Conservation (phyloP, 2,888 invertebrate genomes). For the Polydrusus tereticollis region DNA sequence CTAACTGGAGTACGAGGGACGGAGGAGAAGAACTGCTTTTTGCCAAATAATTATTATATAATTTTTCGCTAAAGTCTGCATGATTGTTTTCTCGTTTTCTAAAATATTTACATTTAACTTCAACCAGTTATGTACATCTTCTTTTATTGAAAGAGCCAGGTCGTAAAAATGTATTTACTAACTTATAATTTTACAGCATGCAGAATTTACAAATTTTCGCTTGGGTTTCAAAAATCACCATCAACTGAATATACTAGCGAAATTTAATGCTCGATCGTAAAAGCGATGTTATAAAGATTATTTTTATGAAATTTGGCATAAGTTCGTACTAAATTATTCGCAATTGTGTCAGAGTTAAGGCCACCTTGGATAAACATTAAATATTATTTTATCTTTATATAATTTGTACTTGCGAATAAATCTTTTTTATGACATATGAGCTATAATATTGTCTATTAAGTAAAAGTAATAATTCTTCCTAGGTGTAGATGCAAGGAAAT, state of each 20-base stretch:
- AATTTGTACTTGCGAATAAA: too few species aligned
- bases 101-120: neutral
- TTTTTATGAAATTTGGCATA: slow-evolving; percentile 24
- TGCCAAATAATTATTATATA: too few species aligned
- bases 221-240: slow-evolving; percentile 1
- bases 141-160: neutral
- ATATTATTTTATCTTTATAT: neutral
- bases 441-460: too few species aligned
- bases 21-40: neutral
- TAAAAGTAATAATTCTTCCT: too few species aligned
- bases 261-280: slow-evolving; percentile 3
- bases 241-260: slow-evolving; percentile 4
- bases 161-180: slow-evolving; percentile 4
- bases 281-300: slow-evolving; percentile 24
- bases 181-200: neutral
- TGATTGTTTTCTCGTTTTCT: too few species aligned
- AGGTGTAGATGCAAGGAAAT: too few species aligned
- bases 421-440: too few species aligned
- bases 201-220: neutral
- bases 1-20: neutral
- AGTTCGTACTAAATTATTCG: slow-evolving; percentile 16
- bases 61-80: too few species aligned
- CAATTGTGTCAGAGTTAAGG: slow-evolving; percentile 11
- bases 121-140: neutral
- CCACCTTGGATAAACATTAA: neutral